Evolutionary conservation across 2,797 vertebrate genomes (phyloP), one percentile per base, ranked within the genome.

Genomic region (Falco novaeseelandiae): DNA sequence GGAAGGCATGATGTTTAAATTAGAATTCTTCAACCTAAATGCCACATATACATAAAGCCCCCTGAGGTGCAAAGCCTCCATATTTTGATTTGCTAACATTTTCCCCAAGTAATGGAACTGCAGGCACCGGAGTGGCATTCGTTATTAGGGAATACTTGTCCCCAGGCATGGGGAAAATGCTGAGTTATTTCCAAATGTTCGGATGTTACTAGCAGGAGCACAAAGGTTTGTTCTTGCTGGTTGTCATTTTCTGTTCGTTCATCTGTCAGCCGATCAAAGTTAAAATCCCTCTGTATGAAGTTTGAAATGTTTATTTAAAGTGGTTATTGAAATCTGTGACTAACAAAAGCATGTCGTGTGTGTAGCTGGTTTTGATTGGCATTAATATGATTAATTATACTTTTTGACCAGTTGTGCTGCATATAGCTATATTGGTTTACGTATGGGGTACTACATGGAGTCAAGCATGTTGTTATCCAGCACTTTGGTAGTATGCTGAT

Each of bases 21-120:
- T 87, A 84, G 77, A 87, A 89, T 94, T 87, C 86, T 85, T 94
- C 83, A 77, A 9, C 83, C 57, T 91, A 80, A 82, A 93, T 96
- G 88, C 83, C 74, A 29, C 72, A 46, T 90, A 77, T 84, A 77
- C 76, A 63, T 61, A 78, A 79, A 90, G 38, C 44, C 80, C 66
- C 70, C 80, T 77, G 80, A 91, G 88, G 83, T 89, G 49, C 80
- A 93, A 30, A 93, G 36, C 80, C 82, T 95, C 80, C 57, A 8
- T 87, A 58, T 78, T 94, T 77, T 83, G 84, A 78, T 96, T 95
- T 92, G 87, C 82, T 95, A 89, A 89, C 40, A 8, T 91, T 83
- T 93, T 92, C 72, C 72, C 58, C 46, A 30, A 78, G 82, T 92
- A 83, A 91, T 46, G 69, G 76, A 89, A 46, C 62, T 62, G 83